These are phyloP conservation scores for Sapayoa aenigma DNA, from an alignment of 2,113 vertebrate species.

Conservation along the genomic window DNA sequence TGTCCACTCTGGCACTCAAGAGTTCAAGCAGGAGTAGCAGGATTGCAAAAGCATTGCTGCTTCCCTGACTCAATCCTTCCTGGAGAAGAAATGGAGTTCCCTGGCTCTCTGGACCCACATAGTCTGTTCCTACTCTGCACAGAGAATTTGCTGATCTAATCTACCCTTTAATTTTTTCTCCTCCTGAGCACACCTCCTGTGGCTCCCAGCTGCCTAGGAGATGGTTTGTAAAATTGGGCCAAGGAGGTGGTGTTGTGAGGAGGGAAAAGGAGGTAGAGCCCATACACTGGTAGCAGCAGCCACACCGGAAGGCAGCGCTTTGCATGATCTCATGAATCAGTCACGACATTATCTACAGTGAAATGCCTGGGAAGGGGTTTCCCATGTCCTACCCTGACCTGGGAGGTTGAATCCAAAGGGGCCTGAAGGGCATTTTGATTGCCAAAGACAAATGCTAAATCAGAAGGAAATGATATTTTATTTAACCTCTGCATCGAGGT, in stretches of 20 bases:
- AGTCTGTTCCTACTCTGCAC: not conserved
- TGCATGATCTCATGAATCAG: conserved; percentile 64
- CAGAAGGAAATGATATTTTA: conserved; percentile 71
- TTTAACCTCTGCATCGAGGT: conserved; percentile 51
- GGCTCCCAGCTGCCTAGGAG: not conserved
- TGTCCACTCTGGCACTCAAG: not conserved
- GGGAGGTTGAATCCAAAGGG: conserved; percentile 54
- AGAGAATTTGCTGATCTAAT: not conserved
- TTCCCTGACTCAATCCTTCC: not conserved
- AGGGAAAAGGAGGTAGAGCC: not conserved
- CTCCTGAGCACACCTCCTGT: not conserved
- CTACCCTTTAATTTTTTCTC: not conserved
- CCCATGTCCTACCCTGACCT: conserved; percentile 71
- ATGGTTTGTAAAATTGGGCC: not conserved
- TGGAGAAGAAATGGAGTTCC: not conserved
- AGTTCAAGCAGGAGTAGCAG: not conserved
- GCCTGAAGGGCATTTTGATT: conserved; percentile 62
- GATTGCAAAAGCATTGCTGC: not conserved
- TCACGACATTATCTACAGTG: conserved; percentile 63
- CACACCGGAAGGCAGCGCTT: not conserved
- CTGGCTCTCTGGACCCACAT: not conserved
- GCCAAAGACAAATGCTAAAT: conserved; percentile 68
- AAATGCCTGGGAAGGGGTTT: conserved; percentile 69
- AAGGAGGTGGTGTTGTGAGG: not conserved
- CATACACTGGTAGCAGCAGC: not conserved